These are phyloP conservation scores for Lampris megalopsis DNA, from an alignment of 2,113 vertebrate genomes.

Conservation along the genomic window DNA sequence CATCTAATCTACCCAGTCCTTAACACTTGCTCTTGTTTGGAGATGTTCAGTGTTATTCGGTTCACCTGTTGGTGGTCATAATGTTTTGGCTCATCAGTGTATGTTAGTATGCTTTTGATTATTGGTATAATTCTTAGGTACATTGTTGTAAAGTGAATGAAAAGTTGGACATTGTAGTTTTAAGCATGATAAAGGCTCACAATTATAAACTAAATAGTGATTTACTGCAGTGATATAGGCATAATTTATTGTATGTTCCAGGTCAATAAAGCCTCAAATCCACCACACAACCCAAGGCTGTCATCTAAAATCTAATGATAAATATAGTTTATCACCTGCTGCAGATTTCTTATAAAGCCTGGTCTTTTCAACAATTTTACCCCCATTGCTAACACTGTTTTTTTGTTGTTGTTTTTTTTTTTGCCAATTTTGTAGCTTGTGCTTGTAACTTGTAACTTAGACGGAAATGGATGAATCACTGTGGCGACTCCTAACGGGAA, in stretches of 20 bases:
- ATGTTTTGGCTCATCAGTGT: no score
- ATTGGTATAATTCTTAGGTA: background rate
- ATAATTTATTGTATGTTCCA: background rate
- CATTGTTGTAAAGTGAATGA: background rate
- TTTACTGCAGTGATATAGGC: background rate
- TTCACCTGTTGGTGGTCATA: no score
- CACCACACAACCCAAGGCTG: background rate
- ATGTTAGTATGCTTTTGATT: no score
- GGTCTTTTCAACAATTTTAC: background rate
- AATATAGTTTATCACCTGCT: background rate
- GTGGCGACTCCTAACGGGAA: no score
- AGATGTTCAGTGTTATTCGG: no score
- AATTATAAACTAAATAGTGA: background rate
- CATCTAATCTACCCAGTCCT: no score
- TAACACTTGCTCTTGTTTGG: no score
- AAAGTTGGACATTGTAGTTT: no score
- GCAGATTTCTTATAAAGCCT: background rate
- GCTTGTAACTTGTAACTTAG: no score
- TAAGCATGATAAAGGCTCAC: background rate
- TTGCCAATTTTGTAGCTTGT: no score
- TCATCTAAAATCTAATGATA: conserved; percentile 12
- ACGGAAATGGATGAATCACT: no score
- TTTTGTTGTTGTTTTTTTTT: no score
- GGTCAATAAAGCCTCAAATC: background rate
- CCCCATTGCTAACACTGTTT: background rate